Evolutionary conservation across 1,140 invertebrate species (phyloP).

Genomic region (Drosophila bipectinata): DNA sequence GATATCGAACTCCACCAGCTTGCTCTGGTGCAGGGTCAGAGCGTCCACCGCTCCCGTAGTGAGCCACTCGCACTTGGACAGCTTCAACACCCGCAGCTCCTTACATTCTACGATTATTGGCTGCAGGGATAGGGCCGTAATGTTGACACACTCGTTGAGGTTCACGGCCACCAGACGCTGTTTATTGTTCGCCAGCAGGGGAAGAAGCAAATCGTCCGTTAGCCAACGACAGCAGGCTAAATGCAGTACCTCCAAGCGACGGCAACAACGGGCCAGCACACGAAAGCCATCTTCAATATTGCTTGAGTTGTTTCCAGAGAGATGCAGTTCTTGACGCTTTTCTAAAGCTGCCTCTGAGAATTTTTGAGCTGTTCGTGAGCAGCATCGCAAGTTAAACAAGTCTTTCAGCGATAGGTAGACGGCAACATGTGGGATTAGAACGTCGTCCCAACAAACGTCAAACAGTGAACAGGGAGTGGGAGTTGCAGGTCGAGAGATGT

Average conservation of each 20-base stretch:
- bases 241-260: constrained; percentile 84
- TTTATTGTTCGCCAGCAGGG: constrained; percentile 84
- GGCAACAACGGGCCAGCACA: constrained; percentile 84
- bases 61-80: constrained; percentile 85
- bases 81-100: constrained; percentile 85
- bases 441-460: constrained; percentile 86
- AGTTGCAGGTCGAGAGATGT: constrained; percentile 4
- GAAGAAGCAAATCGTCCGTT: constrained; percentile 84
- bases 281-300: constrained; percentile 77
- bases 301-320: constrained; percentile 65
- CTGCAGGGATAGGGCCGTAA: constrained; percentile 85
- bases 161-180: constrained; percentile 84
- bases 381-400: constrained; percentile 86
- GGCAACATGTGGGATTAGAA: constrained; percentile 85
- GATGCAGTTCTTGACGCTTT: constrained; percentile 54
- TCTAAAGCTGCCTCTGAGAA: constrained; percentile 65
- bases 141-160: constrained; percentile 85
- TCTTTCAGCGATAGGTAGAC: constrained; percentile 84
- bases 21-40: constrained; percentile 85
- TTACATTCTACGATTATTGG: constrained; percentile 86
- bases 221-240: constrained; percentile 84
- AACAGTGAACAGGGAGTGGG: constrained; percentile 75
- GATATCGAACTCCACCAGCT: constrained; percentile 86
- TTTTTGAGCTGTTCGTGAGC: constrained; percentile 82
- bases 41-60: constrained; percentile 86